A percentile compares a stretch with the other conserved stretches of the same genome.
Conservation (phyloP, 2,888 invertebrate species). For the Caenorhabditis doughertyi region DNA sequence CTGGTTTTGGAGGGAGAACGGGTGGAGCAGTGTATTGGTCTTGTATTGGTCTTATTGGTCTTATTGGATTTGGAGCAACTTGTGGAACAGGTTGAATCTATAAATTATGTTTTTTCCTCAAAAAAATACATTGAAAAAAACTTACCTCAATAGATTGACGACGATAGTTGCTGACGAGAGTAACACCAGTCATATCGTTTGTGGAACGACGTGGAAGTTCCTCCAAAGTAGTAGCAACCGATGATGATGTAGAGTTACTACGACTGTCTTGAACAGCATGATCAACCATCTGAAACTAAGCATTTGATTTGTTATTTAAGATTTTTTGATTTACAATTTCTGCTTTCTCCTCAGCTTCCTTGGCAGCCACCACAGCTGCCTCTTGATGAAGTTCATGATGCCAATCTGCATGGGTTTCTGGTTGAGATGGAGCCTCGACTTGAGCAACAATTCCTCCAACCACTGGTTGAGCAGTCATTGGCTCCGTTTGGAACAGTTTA, state of each 20-base stretch:
- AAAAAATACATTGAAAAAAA: neutral
- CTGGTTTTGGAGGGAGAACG: conserved; percentile 25
- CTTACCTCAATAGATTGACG: conserved; percentile 35
- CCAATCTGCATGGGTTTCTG: conserved; percentile 33
- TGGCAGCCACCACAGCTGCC: conserved; percentile 31
- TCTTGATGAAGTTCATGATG: conserved; percentile 49
- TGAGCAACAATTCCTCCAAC: conserved; percentile 18
- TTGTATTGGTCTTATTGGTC: no score
- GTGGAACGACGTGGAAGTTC: conserved; percentile 52
- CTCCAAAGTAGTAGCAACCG: conserved; percentile 49
- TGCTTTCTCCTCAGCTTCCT: conserved; percentile 25
- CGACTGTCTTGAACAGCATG: conserved; percentile 12
- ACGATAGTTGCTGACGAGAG: conserved; percentile 37
- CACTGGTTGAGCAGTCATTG: neutral
- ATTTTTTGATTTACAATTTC: neutral
- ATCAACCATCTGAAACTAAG: neutral
- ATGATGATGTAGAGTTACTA: conserved; percentile 37
- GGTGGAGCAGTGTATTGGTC: conserved; percentile 33
- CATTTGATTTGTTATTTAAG: neutral
- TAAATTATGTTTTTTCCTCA: neutral
- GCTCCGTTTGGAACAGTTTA: conserved; percentile 15
- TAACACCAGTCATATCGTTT: conserved; percentile 24
- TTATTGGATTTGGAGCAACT: conserved; percentile 3
- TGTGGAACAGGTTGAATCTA: conserved; percentile 22
- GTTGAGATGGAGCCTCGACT: neutral